Conservation (phyloP, 2,113 vertebrate genomes). For the Todiramphus chloris region DNA sequence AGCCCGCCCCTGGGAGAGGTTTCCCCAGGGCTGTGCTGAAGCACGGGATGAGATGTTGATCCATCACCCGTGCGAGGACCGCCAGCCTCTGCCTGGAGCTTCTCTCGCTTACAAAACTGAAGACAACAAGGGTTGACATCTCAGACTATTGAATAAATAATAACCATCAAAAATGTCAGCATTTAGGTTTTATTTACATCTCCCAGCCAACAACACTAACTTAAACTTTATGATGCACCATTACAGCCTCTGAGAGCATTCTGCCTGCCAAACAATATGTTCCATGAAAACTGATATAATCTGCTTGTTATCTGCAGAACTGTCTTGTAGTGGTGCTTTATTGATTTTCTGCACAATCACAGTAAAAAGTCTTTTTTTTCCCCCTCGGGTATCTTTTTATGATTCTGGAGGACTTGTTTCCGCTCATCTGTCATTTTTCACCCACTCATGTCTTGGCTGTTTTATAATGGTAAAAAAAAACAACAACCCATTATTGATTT, state of each 20-base stretch:
- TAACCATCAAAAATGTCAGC: conserved; percentile 11
- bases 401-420: conserved; percentile 57
- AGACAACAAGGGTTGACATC: background rate
- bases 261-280: conserved; percentile 50
- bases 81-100: background rate
- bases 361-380: background rate
- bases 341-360: conserved; percentile 66
- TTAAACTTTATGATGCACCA: conserved; percentile 44
- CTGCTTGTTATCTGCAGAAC: conserved; percentile 59
- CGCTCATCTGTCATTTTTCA: conserved; percentile 45
- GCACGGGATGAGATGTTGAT: background rate
- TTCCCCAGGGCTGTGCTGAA: background rate
- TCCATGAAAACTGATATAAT: conserved; percentile 56
- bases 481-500: background rate
- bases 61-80: background rate
- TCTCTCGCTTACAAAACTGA: background rate
- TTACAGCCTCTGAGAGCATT: background rate
- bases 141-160: conserved; percentile 51
- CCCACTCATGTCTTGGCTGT: conserved; percentile 11
- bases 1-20: background rate
- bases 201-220: conserved; percentile 22
- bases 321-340: conserved; percentile 28
- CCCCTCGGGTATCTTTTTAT: background rate
- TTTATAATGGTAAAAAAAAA: background rate
- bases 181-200: conserved; percentile 58